Percentiles rank a stretch among this genome's conserved stretches.
phyloP scores from a whole-genome alignment of 2,113 vertebrate genomes.

The Microcebus murinus region DNA sequence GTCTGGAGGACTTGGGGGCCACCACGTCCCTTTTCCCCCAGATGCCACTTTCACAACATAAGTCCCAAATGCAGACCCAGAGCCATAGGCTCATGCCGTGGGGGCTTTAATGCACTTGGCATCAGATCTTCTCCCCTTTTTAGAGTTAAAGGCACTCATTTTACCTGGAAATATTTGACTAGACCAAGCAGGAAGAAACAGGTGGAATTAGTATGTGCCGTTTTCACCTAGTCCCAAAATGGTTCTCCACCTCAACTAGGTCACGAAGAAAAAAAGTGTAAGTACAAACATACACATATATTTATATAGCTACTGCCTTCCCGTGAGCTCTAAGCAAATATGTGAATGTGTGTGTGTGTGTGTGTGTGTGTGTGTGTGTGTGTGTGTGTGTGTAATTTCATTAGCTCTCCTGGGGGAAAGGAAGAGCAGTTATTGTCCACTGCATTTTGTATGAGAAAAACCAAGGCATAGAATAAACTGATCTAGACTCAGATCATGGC shows the following conservation, averaged over 20 bases:
- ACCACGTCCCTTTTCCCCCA: not conserved
- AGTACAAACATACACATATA: slow-evolving; percentile 38
- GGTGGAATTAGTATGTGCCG: slow-evolving; percentile 28
- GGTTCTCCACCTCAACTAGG: slow-evolving; percentile 60
- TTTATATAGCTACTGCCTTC: slow-evolving; percentile 51
- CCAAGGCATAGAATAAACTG: not conserved
- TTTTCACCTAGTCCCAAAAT: slow-evolving; percentile 56
- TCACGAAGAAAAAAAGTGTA: slow-evolving; percentile 66
- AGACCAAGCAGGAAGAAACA: not conserved
- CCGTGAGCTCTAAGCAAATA: not conserved
- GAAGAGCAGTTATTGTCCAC: not conserved
- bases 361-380: not conserved
- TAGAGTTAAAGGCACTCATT: not conserved
- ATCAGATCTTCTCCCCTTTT: not conserved
- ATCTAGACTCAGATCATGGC: not conserved
- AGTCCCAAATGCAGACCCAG: not conserved
- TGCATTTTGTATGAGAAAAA: slow-evolving; percentile 46
- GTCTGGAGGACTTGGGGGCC: not conserved
- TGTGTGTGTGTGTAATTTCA: not conserved
- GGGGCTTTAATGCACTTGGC: not conserved
- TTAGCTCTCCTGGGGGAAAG: not conserved
- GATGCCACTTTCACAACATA: not conserved
- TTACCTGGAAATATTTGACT: not conserved
- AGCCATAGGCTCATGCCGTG: not conserved
- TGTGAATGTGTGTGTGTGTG: not conserved